Percentiles rank a stretch among this genome's conserved stretches.
Conservation (phyloP, 2,888 invertebrate species). For the Drosophila pegasa region DNA sequence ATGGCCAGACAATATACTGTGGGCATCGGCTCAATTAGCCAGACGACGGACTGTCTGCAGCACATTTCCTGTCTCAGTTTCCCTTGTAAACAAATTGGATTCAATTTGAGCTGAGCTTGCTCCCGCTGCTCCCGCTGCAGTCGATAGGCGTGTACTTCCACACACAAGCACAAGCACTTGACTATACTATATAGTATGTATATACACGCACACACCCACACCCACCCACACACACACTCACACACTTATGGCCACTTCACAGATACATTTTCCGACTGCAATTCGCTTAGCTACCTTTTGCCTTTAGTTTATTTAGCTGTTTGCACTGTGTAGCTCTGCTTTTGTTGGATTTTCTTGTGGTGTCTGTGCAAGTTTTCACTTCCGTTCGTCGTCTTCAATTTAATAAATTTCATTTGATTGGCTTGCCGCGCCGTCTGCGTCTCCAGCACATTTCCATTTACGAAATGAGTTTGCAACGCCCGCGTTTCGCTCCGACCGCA, state of each 20-base stretch:
- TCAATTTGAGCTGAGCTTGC: slow-evolving; percentile 41
- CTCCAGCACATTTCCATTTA: slow-evolving; percentile 67
- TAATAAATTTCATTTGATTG: slow-evolving; percentile 75
- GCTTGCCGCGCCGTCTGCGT: slow-evolving; percentile 49
- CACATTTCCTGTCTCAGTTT: slow-evolving; percentile 40
- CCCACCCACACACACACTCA: slow-evolving; percentile 26
- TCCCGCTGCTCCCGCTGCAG: slow-evolving; percentile 44
- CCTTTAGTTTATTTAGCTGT: slow-evolving; percentile 56
- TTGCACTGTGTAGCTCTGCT: slow-evolving; percentile 20
- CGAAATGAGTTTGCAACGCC: slow-evolving; percentile 63
- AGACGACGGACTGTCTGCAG: slow-evolving; percentile 60
- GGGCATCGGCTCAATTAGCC: slow-evolving; percentile 32
- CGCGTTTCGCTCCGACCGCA: slow-evolving; percentile 46
- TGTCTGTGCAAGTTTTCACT: slow-evolving; percentile 61
- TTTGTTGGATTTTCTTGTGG: neutral
- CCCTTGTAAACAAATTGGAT: slow-evolving; percentile 11
- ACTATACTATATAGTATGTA: slow-evolving; percentile 41
- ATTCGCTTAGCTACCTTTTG: slow-evolving; percentile 61
- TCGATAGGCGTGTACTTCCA: slow-evolving; percentile 64
- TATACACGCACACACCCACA: slow-evolving; percentile 31
- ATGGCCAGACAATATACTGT: slow-evolving; percentile 42
- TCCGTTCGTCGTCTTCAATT: slow-evolving; percentile 69
- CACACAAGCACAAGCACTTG: slow-evolving; percentile 38
- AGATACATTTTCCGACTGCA: slow-evolving; percentile 70
- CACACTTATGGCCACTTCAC: slow-evolving; percentile 49